These are phyloP conservation scores for Cynoglossus semilaevis DNA, from an alignment of 2,113 vertebrate species.

Conservation along the genomic window DNA sequence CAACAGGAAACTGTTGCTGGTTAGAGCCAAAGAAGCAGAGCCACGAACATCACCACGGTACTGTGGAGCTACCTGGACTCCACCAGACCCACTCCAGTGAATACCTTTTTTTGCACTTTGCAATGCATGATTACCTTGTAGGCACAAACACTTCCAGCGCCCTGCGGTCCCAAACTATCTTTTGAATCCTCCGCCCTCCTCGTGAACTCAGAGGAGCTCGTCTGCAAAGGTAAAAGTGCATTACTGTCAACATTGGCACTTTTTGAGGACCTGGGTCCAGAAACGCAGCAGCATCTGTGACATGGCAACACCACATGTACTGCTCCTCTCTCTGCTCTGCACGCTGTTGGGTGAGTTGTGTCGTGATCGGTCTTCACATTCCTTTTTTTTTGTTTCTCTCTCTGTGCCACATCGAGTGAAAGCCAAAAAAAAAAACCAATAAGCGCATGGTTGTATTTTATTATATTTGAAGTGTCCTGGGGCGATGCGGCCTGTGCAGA, in stretches of 20 bases:
- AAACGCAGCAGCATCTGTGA: neutral
- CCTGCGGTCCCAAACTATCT: too few species aligned
- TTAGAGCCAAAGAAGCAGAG: slow-evolving; percentile 51
- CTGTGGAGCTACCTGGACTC: neutral
- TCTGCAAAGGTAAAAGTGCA: too few species aligned
- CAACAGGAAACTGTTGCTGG: slow-evolving; percentile 14
- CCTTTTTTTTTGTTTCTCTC: neutral
- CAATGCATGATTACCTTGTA: slow-evolving; percentile 40
- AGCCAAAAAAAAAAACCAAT: neutral
- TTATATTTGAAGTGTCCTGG: slow-evolving; percentile 22
- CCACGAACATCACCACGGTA: slow-evolving; percentile 3
- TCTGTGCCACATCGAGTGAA: neutral
- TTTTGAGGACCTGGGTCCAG: neutral
- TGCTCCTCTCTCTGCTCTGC: slow-evolving; percentile 59
- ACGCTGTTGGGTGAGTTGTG: slow-evolving; percentile 68
- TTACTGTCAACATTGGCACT: too few species aligned
- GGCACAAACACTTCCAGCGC: neutral
- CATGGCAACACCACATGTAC: slow-evolving; percentile 44
- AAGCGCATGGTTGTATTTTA: neutral
- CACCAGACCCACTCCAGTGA: neutral
- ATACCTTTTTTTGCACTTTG: slow-evolving; percentile 24
- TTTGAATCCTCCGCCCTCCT: too few species aligned
- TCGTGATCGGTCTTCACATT: neutral
- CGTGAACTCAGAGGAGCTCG: too few species aligned
- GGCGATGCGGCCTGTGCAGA: slow-evolving; percentile 83